A percentile compares a stretch with the other conserved stretches of the same genome.
Evolutionary conservation across 1,140 invertebrate species (phyloP).

Genomic region (Pogonus chalceus): DNA sequence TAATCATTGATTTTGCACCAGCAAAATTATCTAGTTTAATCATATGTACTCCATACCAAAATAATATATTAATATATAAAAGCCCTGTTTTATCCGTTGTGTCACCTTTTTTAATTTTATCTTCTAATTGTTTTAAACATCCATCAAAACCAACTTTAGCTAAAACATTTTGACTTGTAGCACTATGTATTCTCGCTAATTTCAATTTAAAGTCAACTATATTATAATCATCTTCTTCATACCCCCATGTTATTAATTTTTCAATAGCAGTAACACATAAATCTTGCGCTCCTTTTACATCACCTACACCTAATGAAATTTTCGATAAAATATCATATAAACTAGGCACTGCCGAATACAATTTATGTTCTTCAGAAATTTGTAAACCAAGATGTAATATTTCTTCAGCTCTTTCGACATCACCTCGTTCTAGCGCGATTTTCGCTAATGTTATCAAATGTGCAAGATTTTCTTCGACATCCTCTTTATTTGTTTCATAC

Average conservation of each 20-base stretch:
- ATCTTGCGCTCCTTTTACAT: conserved; percentile 28
- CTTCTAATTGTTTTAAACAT: conserved; percentile 29
- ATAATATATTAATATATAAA: conserved; percentile 30
- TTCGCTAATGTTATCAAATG: conserved; percentile 28
- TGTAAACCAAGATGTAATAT: conserved; percentile 30
- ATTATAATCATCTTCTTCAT: conserved; percentile 21
- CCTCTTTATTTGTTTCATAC: not conserved
- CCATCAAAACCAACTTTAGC: conserved; percentile 31
- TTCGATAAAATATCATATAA: conserved; percentile 31
- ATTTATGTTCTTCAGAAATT: conserved; percentile 28
- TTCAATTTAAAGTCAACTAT: conserved; percentile 30
- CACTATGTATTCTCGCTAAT: conserved; percentile 29
- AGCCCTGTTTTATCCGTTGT: conserved; percentile 28
- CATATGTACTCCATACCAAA: conserved; percentile 33
- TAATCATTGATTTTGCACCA: conserved; percentile 25
- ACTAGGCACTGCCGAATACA: conserved; percentile 24
- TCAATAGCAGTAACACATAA: conserved; percentile 26
- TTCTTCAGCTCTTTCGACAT: conserved; percentile 28
- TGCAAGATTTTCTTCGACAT: conserved; percentile 29
- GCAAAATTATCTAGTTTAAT: conserved; percentile 23
- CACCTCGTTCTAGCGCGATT: conserved; percentile 28
- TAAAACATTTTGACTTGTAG: conserved; percentile 23
- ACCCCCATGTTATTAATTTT: conserved; percentile 19
- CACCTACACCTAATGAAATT: conserved; percentile 27
- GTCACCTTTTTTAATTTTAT: conserved; percentile 26